A percentile compares a stretch with the other conserved stretches of the same genome.
Evolutionary conservation across 2,888 invertebrate species (phyloP).

Genomic region (Bugulina stolonifera): DNA sequence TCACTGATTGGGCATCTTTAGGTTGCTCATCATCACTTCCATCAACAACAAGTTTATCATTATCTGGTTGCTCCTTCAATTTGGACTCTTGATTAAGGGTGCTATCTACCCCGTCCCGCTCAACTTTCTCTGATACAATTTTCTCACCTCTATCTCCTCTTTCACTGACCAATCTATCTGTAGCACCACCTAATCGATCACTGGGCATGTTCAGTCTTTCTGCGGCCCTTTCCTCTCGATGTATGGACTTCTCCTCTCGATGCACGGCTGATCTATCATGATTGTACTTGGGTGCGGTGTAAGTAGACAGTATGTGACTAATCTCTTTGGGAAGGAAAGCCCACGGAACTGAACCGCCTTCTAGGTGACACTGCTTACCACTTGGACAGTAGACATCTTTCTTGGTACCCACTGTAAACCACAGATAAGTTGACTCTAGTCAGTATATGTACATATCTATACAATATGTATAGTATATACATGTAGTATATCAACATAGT

Average conservation of each 20-base stretch:
- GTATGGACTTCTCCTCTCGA: neutral
- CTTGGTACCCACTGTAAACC: neutral
- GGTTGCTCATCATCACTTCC: neutral
- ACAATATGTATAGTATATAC: no score
- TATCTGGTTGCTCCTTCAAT: neutral
- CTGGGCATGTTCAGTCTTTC: neutral
- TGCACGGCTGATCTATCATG: neutral
- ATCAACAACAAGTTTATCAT: neutral
- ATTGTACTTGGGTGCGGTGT: constrained; percentile 24
- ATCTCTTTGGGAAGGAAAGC: constrained; percentile 99
- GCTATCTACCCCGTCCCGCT: neutral
- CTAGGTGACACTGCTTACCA: constrained; percentile 92
- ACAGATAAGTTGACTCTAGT: no score
- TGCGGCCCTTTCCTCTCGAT: neutral
- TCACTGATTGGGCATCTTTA: neutral
- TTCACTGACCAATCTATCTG: neutral
- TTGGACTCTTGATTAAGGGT: neutral
- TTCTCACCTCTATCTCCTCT: neutral
- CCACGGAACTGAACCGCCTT: constrained; percentile 94
- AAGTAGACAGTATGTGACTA: constrained; percentile 73
- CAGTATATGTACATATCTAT: no score
- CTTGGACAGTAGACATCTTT: constrained; percentile 93
- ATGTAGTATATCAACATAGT: no score
- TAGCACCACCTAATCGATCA: neutral
- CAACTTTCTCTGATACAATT: neutral